Evolutionary conservation across 2,113 vertebrate genomes (phyloP), one percentile per base, ranked within the genome.

Genomic region (Hassar affinis): DNA sequence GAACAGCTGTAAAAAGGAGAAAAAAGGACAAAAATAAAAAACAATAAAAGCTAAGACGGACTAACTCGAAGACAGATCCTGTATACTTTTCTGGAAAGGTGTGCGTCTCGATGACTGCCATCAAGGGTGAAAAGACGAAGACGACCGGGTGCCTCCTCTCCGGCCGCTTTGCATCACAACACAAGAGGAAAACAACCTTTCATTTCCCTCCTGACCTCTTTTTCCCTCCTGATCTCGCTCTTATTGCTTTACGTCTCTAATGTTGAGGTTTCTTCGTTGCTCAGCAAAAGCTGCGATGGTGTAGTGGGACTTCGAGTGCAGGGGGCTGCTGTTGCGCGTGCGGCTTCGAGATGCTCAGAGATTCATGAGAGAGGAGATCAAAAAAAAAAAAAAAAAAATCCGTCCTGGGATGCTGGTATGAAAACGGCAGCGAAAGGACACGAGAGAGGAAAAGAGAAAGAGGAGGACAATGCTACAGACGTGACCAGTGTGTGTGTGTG

Each of bases 361-460:
- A 93, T 92, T 93, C 92, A 93, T 93, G 91, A 91, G 92, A 94
- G 92, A 87, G 89, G 89, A 91, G 87, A 91, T n/a, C n/a, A n/a
- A n/a, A n/a, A n/a, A n/a, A n/a, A n/a, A n/a, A n/a, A n/a, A n/a
- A n/a, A n/a, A 87, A 89, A 88, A 92, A 91, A 92, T 91, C 90
- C 91, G 91, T 88, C 90, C 87, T 87, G 51, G 62, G 64, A 79
- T 59, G 77, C 66, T 51, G 66, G 38, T 27, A 61, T 22, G 51
- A 22, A 51, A 12, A 49, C 59, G 38, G 45, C 35, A 62, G 54
- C 22, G 27, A 68, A 20, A 52, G 45, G 69, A 69, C 61, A 17
- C 20, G 20, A 38, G 69, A 25, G 33, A 74, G 68, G 56, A 56
- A 62, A 80, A 33, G 11, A 76, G 6, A 49, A 84, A 78, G 81